Base-by-base conservation (phyloP, 2,888 invertebrate species). In the Frankliniella intonsa region DNA sequence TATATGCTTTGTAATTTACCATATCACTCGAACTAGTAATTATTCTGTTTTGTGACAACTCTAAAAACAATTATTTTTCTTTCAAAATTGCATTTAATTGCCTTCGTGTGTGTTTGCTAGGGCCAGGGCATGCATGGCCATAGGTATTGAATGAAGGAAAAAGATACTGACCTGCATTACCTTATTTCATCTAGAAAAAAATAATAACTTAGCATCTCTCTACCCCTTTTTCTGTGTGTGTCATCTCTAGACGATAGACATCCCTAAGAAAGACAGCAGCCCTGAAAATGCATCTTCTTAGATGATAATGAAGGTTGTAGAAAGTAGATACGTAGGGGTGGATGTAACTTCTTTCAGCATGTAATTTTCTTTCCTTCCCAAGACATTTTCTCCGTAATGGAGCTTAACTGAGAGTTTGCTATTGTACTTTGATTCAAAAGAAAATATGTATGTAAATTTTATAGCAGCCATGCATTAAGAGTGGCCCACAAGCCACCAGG, bases 71-170 rank as follows among this genome's bases (percentile, higher is more conserved):
- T 25, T 25, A 76, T 25, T 25, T 25, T n/a, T 62, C n/a, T 62
- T 62, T 17, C 62, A 62, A 62, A 62, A 62, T 62, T 62, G 62
- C 62, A 62, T 62, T 62, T n/a, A 62, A 62, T 25, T 25, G 69
- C 22, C 69, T 22, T 25, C 25, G 22, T 22, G 69, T 76, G 69
- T 76, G 69, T 76, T 76, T 76, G 8, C 62, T 62, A 76, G 69
- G 69, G 69, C 69, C 69, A 76, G 69, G 69, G 69, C 69, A 76
- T 76, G 69, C 25, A 55, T 22, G 69, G 69, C 69, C 69, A 76
- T 76, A 76, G 69, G 38, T 38, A 38, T 5, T 38, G 38, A 38
- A 38, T 38, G 38, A 38, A 25, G 25, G 69, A 76, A 76, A 12
- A 76, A 76, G 8, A 25, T 25, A 25, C 25, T 76, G 69, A 76